Conservation (phyloP, 2,113 vertebrate genomes). For the Australoheros scitulus region DNA sequence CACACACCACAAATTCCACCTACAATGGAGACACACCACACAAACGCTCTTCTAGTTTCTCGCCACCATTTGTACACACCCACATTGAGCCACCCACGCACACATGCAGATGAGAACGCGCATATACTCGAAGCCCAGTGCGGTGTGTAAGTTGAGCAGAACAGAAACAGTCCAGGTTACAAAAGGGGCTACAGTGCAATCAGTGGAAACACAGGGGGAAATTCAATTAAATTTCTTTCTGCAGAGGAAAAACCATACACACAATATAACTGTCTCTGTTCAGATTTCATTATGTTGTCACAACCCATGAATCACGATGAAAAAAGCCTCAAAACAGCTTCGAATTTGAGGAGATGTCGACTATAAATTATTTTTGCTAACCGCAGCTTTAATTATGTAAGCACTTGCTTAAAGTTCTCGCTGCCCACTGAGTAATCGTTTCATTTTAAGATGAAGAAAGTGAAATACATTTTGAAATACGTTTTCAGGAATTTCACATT, state of each 20-base stretch:
- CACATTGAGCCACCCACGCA: conserved; percentile 43
- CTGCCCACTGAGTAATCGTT: conserved; percentile 53
- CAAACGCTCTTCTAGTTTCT: conserved; percentile 29
- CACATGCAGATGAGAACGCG: background rate
- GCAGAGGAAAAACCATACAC: conserved; percentile 65
- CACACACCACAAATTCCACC: conserved; percentile 52
- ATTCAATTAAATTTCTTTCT: conserved; percentile 74
- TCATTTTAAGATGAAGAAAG: conserved; percentile 40
- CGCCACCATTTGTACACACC: conserved; percentile 35
- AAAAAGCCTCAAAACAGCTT: conserved; percentile 62
- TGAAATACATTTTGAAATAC: conserved; percentile 24
- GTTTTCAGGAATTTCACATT: conserved; percentile 33
- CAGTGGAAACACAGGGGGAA: conserved; percentile 59
- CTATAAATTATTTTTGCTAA: conserved; percentile 61
- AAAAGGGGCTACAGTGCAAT: conserved; percentile 66
- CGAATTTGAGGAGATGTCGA: conserved; percentile 61
- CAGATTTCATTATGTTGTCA: conserved; percentile 73
- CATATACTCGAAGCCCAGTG: conserved; percentile 18
- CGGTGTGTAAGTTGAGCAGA: conserved; percentile 43
- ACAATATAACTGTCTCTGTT: conserved; percentile 60
- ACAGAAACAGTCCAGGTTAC: conserved; percentile 63
- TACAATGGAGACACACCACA: conserved; percentile 35
- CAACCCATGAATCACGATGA: conserved; percentile 69
- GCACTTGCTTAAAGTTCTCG: conserved; percentile 57
- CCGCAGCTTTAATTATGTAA: conserved; percentile 72